Conservation (phyloP, 53 echinoderm and acorn worm genomes). For the Paracentrotus lividus region DNA sequence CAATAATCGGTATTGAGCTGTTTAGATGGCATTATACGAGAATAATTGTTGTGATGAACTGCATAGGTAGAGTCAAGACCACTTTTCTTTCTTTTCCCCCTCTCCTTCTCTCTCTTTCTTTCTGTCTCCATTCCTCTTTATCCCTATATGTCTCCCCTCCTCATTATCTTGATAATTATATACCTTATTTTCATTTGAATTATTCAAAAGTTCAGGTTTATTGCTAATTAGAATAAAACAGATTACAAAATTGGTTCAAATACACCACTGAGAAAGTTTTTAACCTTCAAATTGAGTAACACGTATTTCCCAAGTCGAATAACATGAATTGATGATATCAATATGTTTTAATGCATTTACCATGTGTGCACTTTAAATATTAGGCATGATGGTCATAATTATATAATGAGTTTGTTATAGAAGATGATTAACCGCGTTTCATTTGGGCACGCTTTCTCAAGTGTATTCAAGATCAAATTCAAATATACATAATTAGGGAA, state of each 20-base stretch:
- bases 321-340: neutral
- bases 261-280: neutral
- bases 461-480: neutral
- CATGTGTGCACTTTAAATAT: neutral
- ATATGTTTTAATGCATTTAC: neutral
- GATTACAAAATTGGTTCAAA: neutral
- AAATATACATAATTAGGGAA: no score
- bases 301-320: neutral
- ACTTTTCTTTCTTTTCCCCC: neutral
- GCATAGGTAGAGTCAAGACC: neutral
- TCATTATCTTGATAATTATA: neutral
- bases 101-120: neutral
- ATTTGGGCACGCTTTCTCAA: neutral
- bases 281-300: neutral
- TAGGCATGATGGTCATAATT: neutral
- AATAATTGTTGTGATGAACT: neutral
- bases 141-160: neutral
- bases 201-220: neutral
- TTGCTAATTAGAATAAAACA: neutral
- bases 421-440: neutral
- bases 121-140: neutral
- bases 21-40: neutral
- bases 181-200: neutral
- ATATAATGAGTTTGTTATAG: neutral
- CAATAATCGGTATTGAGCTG: neutral